These are phyloP conservation scores for Sylvicola cinctus DNA, from an alignment of 2,888 invertebrate species.

Conservation along the genomic window DNA sequence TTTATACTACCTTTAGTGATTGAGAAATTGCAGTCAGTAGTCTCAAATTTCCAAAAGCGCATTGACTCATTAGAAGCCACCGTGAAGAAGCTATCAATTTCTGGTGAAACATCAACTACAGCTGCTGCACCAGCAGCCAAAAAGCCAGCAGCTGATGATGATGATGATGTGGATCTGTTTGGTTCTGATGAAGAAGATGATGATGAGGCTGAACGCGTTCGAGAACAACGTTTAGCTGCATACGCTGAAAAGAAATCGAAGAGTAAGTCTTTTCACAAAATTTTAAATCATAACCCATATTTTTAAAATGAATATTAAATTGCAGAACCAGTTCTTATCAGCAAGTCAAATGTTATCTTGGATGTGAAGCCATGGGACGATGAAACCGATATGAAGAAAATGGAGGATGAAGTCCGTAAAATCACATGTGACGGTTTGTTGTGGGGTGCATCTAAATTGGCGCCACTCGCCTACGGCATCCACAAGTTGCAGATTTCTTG, in stretches of 20 bases:
- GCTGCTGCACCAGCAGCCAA: slow-evolving; percentile 11
- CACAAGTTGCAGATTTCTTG: slow-evolving; percentile 78
- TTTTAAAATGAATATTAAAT: slow-evolving; percentile 10
- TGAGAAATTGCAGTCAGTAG: slow-evolving; percentile 17
- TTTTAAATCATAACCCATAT: slow-evolving; percentile 6
- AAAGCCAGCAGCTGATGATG: slow-evolving; percentile 28
- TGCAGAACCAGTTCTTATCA: slow-evolving; percentile 64
- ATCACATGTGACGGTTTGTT: slow-evolving; percentile 68
- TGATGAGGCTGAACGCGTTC: slow-evolving; percentile 49
- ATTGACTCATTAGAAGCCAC: slow-evolving; percentile 17
- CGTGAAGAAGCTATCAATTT: slow-evolving; percentile 4
- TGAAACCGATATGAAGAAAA: slow-evolving; percentile 73
- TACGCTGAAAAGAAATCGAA: slow-evolving; percentile 84
- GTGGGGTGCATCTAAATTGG: slow-evolving; percentile 86
- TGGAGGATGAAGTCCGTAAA: slow-evolving; percentile 62
- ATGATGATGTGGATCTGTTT: slow-evolving; percentile 63
- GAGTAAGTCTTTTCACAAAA: slow-evolving; percentile 29
- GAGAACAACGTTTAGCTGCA: slow-evolving; percentile 71
- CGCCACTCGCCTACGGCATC: slow-evolving; percentile 82
- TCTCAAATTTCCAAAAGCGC: slow-evolving; percentile 19
- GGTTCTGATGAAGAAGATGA: slow-evolving; percentile 64
- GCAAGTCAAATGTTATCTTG: slow-evolving; percentile 84
- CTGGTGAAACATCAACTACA: slow-evolving; percentile 5
- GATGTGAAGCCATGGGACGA: slow-evolving; percentile 86
- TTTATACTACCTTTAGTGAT: slow-evolving; percentile 11